These are phyloP conservation scores for Coronaproctus castanopsis DNA, from an alignment of 2,888 invertebrate species.

Conservation along the genomic window DNA sequence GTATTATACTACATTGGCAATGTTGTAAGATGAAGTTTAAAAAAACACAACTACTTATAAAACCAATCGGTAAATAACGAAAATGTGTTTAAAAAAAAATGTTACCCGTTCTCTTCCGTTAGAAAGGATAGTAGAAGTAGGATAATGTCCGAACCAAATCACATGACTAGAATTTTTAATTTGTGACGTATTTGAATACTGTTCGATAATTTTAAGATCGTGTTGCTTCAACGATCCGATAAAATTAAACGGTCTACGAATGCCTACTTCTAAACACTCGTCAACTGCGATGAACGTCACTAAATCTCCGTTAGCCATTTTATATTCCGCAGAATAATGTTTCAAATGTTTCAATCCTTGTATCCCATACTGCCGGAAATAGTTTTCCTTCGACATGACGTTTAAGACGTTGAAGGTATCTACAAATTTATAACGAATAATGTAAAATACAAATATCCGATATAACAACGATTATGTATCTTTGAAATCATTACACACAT, in stretches of 20 bases:
- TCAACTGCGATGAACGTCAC: conserved; percentile 73
- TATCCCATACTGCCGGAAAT: conserved; percentile 53
- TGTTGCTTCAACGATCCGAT: conserved; percentile 38
- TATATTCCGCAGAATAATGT: conserved; percentile 49
- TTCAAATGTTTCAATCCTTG: conserved; percentile 47
- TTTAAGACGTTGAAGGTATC: conserved; percentile 72
- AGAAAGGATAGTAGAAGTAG: conserved; percentile 63
- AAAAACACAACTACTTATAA: no score
- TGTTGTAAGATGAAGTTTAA: no score
- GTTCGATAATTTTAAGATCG: conserved; percentile 28
- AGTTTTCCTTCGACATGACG: conserved; percentile 46
- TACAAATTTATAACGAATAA: conserved; percentile 33
- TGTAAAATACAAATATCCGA: no score
- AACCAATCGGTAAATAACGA: no score
- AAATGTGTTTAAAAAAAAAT: no score
- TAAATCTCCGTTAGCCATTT: conserved; percentile 32
- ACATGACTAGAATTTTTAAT: conserved; percentile 29
- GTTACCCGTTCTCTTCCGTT: conserved; percentile 30
- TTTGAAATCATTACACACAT: no score
- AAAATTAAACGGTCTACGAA: conserved; percentile 74
- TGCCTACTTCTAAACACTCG: conserved; percentile 68
- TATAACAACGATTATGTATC: no score
- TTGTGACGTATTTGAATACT: conserved; percentile 13
- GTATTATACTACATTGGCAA: no score
- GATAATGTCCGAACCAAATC: conserved; percentile 77